Conservation (phyloP, 2,888 invertebrate genomes). For the Chironomus riparius region DNA sequence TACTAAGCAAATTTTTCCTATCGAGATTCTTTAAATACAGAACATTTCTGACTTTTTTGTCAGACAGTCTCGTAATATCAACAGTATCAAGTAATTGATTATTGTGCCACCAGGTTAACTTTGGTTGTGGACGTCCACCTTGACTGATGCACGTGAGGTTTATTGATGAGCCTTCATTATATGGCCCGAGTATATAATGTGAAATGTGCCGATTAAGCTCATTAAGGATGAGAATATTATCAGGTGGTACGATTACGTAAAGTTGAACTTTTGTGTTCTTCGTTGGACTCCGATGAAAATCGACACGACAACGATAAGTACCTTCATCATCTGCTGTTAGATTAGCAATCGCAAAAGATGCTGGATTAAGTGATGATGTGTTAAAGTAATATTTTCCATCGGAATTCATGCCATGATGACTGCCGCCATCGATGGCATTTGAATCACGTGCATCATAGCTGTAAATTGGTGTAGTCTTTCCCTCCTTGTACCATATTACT, state of each 20-base stretch:
- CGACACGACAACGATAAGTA: constrained; percentile 50
- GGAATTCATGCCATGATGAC: constrained; percentile 38
- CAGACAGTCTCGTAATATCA: constrained; percentile 45
- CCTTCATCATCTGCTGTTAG: constrained; percentile 47
- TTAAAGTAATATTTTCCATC: constrained; percentile 36
- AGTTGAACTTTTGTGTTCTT: constrained; percentile 51
- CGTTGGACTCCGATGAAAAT: constrained; percentile 51
- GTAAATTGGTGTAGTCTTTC: constrained; percentile 45
- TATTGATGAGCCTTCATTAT: constrained; percentile 62
- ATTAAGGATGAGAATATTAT: constrained; percentile 60
- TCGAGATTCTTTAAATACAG: constrained; percentile 50
- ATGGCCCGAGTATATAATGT: constrained; percentile 63
- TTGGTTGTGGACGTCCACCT: constrained; percentile 58
- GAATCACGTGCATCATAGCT: constrained; percentile 29
- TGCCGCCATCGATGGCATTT: constrained; percentile 34
- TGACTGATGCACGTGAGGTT: constrained; percentile 57
- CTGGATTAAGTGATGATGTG: constrained; percentile 29
- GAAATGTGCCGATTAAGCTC: constrained; percentile 60
- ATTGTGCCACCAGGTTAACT: constrained; percentile 59
- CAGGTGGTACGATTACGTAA: constrained; percentile 64
- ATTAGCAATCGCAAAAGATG: constrained; percentile 39
- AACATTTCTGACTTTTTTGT: constrained; percentile 49
- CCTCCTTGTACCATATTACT: constrained; percentile 56
- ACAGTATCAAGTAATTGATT: constrained; percentile 53
- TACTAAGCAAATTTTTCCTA: constrained; percentile 51